Evolutionary conservation across 2,888 invertebrate species (phyloP).

Genomic region (Monopis laevigella): DNA sequence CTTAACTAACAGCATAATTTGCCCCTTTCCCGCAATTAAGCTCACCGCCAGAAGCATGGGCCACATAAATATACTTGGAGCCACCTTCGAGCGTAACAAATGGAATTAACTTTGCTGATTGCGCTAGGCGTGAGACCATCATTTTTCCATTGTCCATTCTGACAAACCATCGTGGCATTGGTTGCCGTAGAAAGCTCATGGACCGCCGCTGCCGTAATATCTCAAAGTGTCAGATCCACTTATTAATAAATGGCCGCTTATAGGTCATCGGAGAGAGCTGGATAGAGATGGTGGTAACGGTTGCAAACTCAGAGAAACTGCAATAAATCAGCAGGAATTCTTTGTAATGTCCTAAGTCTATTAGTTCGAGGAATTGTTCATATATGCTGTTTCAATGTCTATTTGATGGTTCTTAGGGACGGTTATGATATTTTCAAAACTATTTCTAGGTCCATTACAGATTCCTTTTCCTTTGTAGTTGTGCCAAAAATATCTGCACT

Average conservation of each 20-base stretch:
- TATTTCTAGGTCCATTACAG: too few species aligned
- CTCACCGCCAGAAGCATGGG: conserved; percentile 3
- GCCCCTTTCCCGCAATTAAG: conserved; percentile 9
- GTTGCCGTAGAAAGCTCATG: conserved; percentile 30
- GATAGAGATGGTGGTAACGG: conserved; percentile 11
- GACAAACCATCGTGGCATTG: conserved; percentile 11
- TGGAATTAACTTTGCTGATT: conserved; percentile 13
- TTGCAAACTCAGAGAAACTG: conserved; percentile 13
- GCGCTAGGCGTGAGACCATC: conserved; percentile 12
- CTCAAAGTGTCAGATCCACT: conserved; percentile 35
- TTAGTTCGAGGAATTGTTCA: conserved; percentile 1
- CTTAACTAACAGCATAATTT: conserved; percentile 8
- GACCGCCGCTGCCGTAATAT: conserved; percentile 26
- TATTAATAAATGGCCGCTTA: conserved; percentile 39
- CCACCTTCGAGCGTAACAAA: conserved; percentile 11
- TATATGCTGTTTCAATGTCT: conserved; percentile 1
- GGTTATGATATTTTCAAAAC: not conserved
- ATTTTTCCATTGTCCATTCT: conserved; percentile 14
- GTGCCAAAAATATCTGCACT: too few species aligned
- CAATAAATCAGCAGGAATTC: conserved; percentile 11
- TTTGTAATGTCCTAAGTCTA: conserved; percentile 7
- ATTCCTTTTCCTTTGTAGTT: too few species aligned
- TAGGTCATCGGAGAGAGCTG: conserved; percentile 39
- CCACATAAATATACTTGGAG: conserved; percentile 10
- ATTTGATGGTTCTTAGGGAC: conserved; percentile 4